Percentiles rank a stretch among this genome's conserved stretches.
Evolutionary conservation across 2,888 invertebrate genomes (phyloP).

Genomic region (Beris chalybata): DNA sequence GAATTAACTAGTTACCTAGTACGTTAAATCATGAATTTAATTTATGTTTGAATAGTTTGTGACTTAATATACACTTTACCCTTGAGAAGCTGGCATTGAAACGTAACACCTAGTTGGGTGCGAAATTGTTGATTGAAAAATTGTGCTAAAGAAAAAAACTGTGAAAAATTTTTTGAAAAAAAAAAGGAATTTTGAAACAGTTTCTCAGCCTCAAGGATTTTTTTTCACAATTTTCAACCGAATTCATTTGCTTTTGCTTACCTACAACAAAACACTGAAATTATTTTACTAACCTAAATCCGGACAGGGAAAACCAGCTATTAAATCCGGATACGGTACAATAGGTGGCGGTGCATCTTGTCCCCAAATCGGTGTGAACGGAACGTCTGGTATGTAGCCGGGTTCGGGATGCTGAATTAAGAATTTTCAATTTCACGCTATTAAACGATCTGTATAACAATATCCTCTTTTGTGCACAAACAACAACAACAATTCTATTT

Average conservation of each 20-base stretch:
- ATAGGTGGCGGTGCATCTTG: slow-evolving; percentile 62
- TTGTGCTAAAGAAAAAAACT: no score
- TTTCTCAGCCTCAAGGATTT: neutral
- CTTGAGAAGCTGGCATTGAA: no score
- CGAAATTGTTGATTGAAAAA: no score
- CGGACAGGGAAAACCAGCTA: slow-evolving; percentile 69
- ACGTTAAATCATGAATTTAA: no score
- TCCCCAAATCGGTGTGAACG: slow-evolving; percentile 55
- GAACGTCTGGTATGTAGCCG: slow-evolving; percentile 54
- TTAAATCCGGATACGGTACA: slow-evolving; percentile 69
- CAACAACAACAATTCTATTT: slow-evolving; percentile 6
- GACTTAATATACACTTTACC: no score
- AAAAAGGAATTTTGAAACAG: neutral
- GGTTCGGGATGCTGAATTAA: slow-evolving; percentile 50
- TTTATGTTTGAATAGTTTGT: no score
- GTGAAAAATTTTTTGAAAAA: no score
- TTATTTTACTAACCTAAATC: slow-evolving; percentile 59
- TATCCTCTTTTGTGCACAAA: neutral
- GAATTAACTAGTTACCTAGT: no score
- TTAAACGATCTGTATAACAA: neutral
- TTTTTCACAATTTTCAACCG: neutral
- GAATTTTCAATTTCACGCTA: slow-evolving; percentile 9
- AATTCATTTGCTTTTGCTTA: neutral
- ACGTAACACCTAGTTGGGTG: no score
- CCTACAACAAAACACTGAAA: neutral